Conservation (phyloP, 1,140 invertebrate species). For the Diabrotica undecimpunctata region DNA sequence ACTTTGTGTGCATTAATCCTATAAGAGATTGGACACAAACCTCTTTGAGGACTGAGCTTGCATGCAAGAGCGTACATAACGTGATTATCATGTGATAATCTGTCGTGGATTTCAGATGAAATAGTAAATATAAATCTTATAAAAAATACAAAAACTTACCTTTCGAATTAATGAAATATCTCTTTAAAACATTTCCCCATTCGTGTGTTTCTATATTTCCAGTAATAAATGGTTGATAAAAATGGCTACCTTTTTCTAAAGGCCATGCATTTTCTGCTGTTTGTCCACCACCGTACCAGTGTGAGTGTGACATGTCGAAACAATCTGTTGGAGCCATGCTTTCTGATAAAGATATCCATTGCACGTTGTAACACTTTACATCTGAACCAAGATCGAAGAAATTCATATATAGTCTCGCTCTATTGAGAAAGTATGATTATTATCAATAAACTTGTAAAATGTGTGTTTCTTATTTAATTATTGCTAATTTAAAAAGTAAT, state of each 20-base stretch:
- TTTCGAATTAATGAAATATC: slow-evolving; percentile 81
- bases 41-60: no score
- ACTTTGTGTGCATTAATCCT: no score
- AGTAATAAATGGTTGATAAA: slow-evolving; percentile 76
- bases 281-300: slow-evolving; percentile 82
- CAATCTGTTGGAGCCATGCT: slow-evolving; percentile 73
- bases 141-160: slow-evolving; percentile 1
- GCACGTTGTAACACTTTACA: slow-evolving; percentile 73
- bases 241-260: slow-evolving; percentile 66
- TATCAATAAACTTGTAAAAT: no score
- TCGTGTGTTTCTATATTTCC: slow-evolving; percentile 71
- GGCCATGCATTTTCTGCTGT: slow-evolving; percentile 75
- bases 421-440: background rate
- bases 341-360: slow-evolving; percentile 71
- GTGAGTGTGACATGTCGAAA: slow-evolving; percentile 62
- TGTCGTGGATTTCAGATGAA: no score
- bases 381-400: slow-evolving; percentile 53
- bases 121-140: no score
- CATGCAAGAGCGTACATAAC: no score
- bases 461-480: no score
- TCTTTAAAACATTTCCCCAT: slow-evolving; percentile 76
- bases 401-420: slow-evolving; percentile 68
- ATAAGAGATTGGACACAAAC: no score
- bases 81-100: no score
- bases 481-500: background rate